These are phyloP conservation scores for Conomelus anceps DNA, from an alignment of 2,888 invertebrate species.

Conservation along the genomic window DNA sequence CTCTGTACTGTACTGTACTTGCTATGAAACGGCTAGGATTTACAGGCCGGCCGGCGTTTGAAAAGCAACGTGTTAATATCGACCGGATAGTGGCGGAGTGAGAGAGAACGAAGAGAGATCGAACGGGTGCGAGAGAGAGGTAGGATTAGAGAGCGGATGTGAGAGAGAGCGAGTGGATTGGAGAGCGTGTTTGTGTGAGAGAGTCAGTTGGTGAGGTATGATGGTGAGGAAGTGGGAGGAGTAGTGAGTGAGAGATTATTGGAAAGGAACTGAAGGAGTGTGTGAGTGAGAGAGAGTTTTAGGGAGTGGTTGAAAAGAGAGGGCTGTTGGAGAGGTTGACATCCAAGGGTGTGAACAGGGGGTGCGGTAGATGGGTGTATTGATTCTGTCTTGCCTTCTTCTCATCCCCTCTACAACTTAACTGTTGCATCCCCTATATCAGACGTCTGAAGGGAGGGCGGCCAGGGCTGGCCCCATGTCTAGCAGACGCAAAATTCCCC, in stretches of 20 bases:
- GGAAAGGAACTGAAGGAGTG: neutral
- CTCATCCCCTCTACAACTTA: neutral
- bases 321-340: neutral
- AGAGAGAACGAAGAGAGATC: neutral
- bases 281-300: neutral
- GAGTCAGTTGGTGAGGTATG: neutral
- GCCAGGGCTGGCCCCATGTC: neutral
- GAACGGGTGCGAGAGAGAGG: neutral
- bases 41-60: neutral
- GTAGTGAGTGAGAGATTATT: neutral
- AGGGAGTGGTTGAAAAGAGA: neutral
- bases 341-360: neutral
- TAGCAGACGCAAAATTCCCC: neutral
- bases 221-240: neutral
- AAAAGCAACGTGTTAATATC: neutral
- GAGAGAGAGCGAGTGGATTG: neutral
- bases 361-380: slow-evolving; percentile 11
- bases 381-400: slow-evolving; percentile 18
- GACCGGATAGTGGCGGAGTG: neutral
- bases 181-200: neutral
- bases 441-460: neutral
- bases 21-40: neutral
- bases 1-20: neutral
- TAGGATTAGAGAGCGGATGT: neutral
- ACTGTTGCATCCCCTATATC: neutral